Percentiles rank a stretch among this genome's conserved stretches.
phyloP scores from a whole-genome alignment of 2,113 vertebrate genomes.

The Cyprinodon tularosa region DNA sequence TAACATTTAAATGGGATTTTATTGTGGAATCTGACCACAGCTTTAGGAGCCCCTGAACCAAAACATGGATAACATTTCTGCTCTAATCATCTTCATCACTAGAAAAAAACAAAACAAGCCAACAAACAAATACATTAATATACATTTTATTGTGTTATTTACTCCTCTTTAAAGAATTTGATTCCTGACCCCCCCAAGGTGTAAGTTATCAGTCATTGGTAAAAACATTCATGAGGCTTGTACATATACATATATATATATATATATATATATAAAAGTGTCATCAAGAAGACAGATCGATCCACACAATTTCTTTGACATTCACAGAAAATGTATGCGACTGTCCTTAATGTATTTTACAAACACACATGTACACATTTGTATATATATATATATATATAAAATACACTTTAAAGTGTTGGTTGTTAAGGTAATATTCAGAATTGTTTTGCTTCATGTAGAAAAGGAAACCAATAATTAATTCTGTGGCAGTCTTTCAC shows the following conservation, averaged over 20 bases:
- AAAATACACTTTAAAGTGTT: conserved; percentile 82
- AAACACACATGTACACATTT: conserved; percentile 71
- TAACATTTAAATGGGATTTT: not conserved
- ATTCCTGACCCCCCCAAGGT: conserved; percentile 50
- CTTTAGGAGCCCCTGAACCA: not conserved
- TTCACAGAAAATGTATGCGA: conserved; percentile 77
- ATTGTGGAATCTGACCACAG: not conserved
- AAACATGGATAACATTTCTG: not conserved
- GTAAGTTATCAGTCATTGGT: conserved; percentile 75
- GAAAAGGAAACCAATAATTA: conserved; percentile 74
- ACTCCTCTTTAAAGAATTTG: conserved; percentile 73
- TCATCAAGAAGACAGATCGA: conserved; percentile 75
- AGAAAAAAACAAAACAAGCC: not conserved
- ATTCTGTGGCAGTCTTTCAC: conserved; percentile 86
- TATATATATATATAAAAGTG: conserved; percentile 52
- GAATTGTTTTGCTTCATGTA: conserved; percentile 64
- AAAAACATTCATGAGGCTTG: conserved; percentile 82
- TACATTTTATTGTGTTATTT: conserved; percentile 77
- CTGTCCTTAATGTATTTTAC: conserved; percentile 69
- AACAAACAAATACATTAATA: conserved; percentile 69
- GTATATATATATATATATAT: conserved; percentile 68
- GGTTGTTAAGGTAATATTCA: conserved; percentile 55
- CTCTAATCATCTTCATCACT: not conserved
- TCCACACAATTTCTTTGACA: conserved; percentile 74
- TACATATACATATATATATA: conserved; percentile 59